These are phyloP conservation scores for Orientallactaga sibirica DNA, from an alignment of 2,797 vertebrate genomes.

Conservation along the genomic window DNA sequence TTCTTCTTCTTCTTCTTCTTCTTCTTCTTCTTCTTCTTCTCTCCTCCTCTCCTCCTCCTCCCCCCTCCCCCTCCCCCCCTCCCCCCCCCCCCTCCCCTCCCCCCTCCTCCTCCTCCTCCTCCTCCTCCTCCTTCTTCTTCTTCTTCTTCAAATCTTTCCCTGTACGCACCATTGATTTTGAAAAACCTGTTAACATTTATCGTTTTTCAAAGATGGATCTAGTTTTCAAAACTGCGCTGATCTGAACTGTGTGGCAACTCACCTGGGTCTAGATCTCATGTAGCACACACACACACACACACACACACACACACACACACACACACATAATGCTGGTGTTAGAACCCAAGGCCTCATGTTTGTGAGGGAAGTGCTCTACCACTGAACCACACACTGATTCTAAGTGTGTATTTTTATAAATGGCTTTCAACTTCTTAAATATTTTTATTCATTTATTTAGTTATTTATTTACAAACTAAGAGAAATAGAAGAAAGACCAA, in stretches of 20 bases:
- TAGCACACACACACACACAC: too few species aligned
- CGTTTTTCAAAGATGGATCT: neutral
- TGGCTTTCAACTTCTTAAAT: too few species aligned
- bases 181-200: constrained; percentile 1
- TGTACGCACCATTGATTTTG: neutral
- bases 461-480: too few species aligned
- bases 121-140: too few species aligned
- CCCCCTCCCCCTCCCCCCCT: too few species aligned
- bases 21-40: too few species aligned
- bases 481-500: too few species aligned
- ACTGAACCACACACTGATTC: neutral
- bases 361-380: neutral
- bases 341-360: neutral
- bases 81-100: too few species aligned
- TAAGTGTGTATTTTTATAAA: neutral
- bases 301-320: neutral
- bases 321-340: neutral
- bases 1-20: too few species aligned
- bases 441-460: too few species aligned
- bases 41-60: too few species aligned
- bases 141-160: constrained; percentile 9
- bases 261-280: neutral
- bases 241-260: neutral
- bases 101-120: too few species aligned
- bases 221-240: neutral